These are phyloP conservation scores for Schrankia costaestrigalis DNA, from an alignment of 2,888 invertebrate genomes.

Conservation along the genomic window DNA sequence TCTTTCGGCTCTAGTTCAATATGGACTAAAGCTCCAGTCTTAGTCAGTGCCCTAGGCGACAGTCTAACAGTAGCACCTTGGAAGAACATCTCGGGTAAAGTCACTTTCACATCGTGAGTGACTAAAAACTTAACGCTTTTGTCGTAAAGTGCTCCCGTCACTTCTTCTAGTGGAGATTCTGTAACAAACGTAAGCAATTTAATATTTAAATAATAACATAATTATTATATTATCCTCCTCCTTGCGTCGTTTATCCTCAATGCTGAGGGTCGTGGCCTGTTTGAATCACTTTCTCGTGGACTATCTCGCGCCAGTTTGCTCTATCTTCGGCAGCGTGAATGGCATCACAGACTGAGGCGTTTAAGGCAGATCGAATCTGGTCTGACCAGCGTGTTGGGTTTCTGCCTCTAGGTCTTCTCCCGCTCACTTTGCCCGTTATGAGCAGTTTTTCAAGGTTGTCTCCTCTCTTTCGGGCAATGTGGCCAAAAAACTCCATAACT, in stretches of 20 bases:
- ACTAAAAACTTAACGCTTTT: constrained; percentile 87
- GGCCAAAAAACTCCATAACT: too few relatives aligned
- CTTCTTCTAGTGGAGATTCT: constrained; percentile 87
- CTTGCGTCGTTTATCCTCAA: not conserved
- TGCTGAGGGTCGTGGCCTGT: too few relatives aligned
- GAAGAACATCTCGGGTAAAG: constrained; percentile 86
- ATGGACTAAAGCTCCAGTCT: constrained; percentile 87
- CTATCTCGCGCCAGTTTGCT: too few relatives aligned
- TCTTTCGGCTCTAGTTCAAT: constrained; percentile 84
- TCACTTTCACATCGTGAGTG: constrained; percentile 87
- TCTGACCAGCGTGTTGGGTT: too few relatives aligned
- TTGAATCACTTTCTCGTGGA: too few relatives aligned
- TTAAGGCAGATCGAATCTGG: too few relatives aligned
- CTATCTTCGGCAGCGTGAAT: too few relatives aligned
- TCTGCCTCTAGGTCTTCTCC: too few relatives aligned
- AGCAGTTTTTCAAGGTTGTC: too few relatives aligned
- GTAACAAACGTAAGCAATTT: constrained; percentile 26
- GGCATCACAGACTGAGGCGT: too few relatives aligned
- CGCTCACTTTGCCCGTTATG: too few relatives aligned
- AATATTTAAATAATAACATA: not conserved
- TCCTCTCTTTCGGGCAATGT: too few relatives aligned
- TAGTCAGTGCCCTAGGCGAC: constrained; percentile 86
- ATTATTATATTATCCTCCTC: not conserved
- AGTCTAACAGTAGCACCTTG: constrained; percentile 87
- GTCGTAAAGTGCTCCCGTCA: constrained; percentile 85